These are phyloP conservation scores for Haliaeetus leucogaster DNA, from an alignment of 2,113 vertebrate species.

Conservation along the genomic window DNA sequence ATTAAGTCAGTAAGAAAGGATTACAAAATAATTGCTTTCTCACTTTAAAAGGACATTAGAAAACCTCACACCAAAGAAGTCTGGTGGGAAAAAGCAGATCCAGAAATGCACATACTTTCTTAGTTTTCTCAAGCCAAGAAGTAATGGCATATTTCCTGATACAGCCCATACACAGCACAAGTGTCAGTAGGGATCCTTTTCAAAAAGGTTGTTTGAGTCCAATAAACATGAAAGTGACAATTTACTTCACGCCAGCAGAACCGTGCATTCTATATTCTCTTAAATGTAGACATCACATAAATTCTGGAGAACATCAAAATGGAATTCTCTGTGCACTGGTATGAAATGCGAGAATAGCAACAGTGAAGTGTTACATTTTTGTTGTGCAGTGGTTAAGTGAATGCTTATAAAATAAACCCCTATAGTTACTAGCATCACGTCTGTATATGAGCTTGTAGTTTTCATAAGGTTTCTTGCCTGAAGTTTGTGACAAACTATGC, in stretches of 20 bases:
- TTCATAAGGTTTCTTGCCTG: neutral
- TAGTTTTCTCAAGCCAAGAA: neutral
- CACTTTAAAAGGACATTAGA: neutral
- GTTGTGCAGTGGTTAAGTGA: conserved; percentile 31
- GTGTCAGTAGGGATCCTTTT: neutral
- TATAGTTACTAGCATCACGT: neutral
- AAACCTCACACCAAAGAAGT: neutral
- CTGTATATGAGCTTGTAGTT: neutral
- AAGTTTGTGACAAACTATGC: neutral
- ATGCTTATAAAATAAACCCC: conserved; percentile 51
- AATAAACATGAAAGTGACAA: neutral
- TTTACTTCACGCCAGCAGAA: neutral
- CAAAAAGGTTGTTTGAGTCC: neutral
- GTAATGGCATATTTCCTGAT: neutral
- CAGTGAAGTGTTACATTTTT: conserved; percentile 44
- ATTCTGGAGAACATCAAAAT: neutral
- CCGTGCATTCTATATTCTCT: neutral
- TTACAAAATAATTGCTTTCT: neutral
- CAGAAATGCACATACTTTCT: neutral
- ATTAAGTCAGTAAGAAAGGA: neutral
- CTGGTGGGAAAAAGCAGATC: neutral
- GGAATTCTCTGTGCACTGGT: conserved; percentile 6
- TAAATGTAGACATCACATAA: neutral
- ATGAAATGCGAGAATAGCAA: conserved; percentile 38
- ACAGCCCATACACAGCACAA: neutral